phyloP scores from a whole-genome alignment of 1,140 invertebrate species.

The Solen grandis region DNA sequence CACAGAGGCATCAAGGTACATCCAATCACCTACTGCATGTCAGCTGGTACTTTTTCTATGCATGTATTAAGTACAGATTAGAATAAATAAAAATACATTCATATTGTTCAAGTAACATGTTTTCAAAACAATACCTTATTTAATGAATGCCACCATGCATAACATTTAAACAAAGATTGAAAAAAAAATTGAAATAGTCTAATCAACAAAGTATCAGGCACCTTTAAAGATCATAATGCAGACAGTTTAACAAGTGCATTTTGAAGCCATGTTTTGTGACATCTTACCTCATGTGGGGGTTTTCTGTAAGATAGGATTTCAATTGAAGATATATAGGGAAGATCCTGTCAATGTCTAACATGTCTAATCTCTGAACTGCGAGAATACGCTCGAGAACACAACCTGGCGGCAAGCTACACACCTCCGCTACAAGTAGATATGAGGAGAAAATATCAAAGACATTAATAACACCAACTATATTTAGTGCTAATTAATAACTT shows the following conservation, averaged over 20 bases:
- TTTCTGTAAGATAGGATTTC: constrained; percentile 55
- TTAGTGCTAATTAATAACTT: not conserved
- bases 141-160: no score
- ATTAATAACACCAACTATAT: no score
- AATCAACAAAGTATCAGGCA: no score
- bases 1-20: no score
- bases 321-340: constrained; percentile 70
- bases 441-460: no score
- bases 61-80: no score
- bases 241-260: not conserved
- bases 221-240: not conserved
- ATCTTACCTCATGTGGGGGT: constrained; percentile 50
- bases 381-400: constrained; percentile 74
- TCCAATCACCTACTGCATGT: no score
- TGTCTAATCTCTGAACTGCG: constrained; percentile 69
- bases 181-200: not conserved
- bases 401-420: constrained; percentile 57
- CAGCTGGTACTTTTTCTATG: no score
- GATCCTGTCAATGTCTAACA: constrained; percentile 72
- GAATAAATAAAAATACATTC: not conserved
- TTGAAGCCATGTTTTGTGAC: not conserved
- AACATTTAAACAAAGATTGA: no score
- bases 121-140: not conserved
- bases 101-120: not conserved
- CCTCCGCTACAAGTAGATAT: constrained; percentile 40